Evolutionary conservation across 2,113 vertebrate genomes (phyloP).

Genomic region (Corythoichthys haematopterus): DNA sequence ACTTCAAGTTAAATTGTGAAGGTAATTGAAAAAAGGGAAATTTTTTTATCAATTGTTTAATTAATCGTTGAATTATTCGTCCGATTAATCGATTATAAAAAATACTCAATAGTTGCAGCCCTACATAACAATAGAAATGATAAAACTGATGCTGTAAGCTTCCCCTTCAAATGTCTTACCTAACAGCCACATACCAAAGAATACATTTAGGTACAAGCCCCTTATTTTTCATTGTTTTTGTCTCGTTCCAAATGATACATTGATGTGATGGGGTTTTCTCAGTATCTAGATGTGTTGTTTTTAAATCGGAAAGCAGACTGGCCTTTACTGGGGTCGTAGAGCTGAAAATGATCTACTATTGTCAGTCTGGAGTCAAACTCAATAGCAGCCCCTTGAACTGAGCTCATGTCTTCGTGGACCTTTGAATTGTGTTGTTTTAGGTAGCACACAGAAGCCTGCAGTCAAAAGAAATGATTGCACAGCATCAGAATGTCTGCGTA

Average conservation of each 20-base stretch:
- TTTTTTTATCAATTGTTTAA: too few relatives aligned
- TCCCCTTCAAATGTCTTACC: background rate
- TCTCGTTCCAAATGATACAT: background rate
- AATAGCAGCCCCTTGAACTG: background rate
- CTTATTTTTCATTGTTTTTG: background rate
- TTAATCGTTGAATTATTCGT: too few relatives aligned
- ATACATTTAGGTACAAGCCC: background rate
- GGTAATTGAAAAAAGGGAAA: too few relatives aligned
- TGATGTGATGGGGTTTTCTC: background rate
- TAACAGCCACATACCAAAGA: background rate
- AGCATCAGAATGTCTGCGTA: slow-evolving; percentile 39
- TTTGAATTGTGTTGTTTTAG: slow-evolving; percentile 4
- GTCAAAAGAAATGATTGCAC: slow-evolving; percentile 13
- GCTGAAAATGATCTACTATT: slow-evolving; percentile 1
- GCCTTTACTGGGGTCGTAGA: background rate
- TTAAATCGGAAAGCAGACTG: background rate
- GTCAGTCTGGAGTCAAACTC: background rate
- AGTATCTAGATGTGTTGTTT: background rate
- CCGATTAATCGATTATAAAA: too few relatives aligned
- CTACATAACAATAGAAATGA: background rate
- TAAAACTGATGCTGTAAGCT: background rate
- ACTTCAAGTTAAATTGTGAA: too few relatives aligned
- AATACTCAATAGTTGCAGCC: too few relatives aligned
- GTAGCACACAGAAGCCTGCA: slow-evolving; percentile 16
- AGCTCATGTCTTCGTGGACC: background rate